phyloP scores from a whole-genome alignment of 1,140 invertebrate species.

The Monochamus saltuarius region DNA sequence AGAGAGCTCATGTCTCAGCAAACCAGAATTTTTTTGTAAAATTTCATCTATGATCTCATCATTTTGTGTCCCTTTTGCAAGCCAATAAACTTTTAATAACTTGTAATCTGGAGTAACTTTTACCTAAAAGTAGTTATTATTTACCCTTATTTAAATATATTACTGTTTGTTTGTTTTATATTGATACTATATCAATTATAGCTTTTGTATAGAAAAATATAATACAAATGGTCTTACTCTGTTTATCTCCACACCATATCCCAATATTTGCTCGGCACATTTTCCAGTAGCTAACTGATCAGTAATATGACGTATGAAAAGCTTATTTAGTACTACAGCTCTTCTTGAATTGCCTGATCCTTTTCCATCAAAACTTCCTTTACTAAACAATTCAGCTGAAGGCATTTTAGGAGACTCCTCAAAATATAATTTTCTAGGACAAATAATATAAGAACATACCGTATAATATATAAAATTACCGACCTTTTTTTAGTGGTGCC shows the following conservation, averaged over 20 bases:
- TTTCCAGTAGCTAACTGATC: constrained; percentile 72
- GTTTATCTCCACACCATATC: constrained; percentile 67
- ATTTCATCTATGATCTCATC: constrained; percentile 56
- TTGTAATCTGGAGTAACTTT: constrained; percentile 65
- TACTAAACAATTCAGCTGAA: constrained; percentile 19
- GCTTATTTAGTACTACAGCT: constrained; percentile 67
- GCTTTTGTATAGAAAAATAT: too few relatives aligned
- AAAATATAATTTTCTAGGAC: constrained; percentile 33
- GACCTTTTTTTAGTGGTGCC: constrained; percentile 29
- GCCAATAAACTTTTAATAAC: constrained; percentile 68
- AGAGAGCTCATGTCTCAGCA: constrained; percentile 67
- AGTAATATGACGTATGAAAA: constrained; percentile 78
- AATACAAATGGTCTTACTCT: constrained; percentile 49
- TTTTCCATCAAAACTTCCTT: constrained; percentile 24
- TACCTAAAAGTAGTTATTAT: constrained; percentile 57
- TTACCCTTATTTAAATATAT: too few relatives aligned
- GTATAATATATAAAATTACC: neutral
- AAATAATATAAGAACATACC: neutral
- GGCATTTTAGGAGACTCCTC: constrained; percentile 21
- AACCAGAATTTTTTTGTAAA: constrained; percentile 57
- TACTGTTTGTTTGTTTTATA: too few relatives aligned
- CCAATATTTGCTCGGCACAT: constrained; percentile 59
- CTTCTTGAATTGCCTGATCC: constrained; percentile 45
- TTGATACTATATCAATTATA: too few relatives aligned
- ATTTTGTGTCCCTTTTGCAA: constrained; percentile 54